phyloP scores from a whole-genome alignment of 1,140 invertebrate genomes.

The Drosophila leontia region DNA sequence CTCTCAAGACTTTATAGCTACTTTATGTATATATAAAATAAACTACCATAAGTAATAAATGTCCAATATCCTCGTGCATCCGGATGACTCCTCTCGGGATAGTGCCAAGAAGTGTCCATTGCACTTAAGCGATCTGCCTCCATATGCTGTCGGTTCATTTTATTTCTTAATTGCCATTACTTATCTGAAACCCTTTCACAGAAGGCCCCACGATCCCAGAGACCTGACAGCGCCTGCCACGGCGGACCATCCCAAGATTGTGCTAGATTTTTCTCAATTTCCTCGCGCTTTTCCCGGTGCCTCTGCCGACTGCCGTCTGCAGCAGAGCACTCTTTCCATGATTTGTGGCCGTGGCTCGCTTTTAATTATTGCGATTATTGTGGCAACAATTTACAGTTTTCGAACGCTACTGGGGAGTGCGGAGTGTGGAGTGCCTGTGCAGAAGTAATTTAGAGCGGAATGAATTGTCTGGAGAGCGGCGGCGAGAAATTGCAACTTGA shows the following conservation, averaged over 20 bases:
- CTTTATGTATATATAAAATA: neutral
- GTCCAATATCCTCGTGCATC: neutral
- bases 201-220: slow-evolving; percentile 29
- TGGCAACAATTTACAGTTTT: slow-evolving; percentile 78
- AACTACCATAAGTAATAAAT: neutral
- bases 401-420: slow-evolving; percentile 42
- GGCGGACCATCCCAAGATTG: slow-evolving; percentile 46
- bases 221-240: slow-evolving; percentile 13
- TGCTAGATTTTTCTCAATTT: slow-evolving; percentile 68
- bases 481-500: slow-evolving; percentile 53
- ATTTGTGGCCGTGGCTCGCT: slow-evolving; percentile 69
- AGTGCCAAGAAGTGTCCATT: slow-evolving; percentile 12
- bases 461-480: slow-evolving; percentile 59
- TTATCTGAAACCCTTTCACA: slow-evolving; percentile 41
- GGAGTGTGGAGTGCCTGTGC: slow-evolving; percentile 4
- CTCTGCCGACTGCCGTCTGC: slow-evolving; percentile 2
- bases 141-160: slow-evolving; percentile 25
- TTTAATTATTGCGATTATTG: slow-evolving; percentile 81
- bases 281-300: slow-evolving; percentile 28
- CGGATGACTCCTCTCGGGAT: neutral
- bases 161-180: slow-evolving; percentile 36
- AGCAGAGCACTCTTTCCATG: slow-evolving; percentile 30
- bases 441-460: slow-evolving; percentile 71
- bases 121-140: neutral
- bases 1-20: neutral